Percentiles rank a stretch among this genome's conserved stretches.
These are phyloP conservation scores for Druon quercuslanigerum DNA, from an alignment of 1,140 invertebrate genomes.

Conservation along the genomic window DNA sequence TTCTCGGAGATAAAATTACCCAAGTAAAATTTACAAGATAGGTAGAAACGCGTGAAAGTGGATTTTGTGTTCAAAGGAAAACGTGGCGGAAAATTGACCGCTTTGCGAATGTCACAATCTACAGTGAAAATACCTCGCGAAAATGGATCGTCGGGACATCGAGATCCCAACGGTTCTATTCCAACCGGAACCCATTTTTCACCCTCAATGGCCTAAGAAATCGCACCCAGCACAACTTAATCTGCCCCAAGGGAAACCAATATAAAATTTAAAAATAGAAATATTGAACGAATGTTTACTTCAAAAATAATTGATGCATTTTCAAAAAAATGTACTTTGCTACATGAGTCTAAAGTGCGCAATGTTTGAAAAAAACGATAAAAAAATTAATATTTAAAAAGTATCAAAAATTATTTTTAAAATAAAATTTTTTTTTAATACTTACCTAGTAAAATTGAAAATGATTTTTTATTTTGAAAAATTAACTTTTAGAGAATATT, in stretches of 20 bases:
- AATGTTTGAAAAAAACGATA: too few relatives aligned
- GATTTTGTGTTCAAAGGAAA: conserved; percentile 22
- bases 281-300: too few relatives aligned
- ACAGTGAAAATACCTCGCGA: conserved; percentile 28
- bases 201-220: conserved; percentile 28
- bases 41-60: conserved; percentile 12
- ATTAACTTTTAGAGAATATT: too few relatives aligned
- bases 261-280: background rate
- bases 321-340: too few relatives aligned
- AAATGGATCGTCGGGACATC: conserved; percentile 16
- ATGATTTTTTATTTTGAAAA: too few relatives aligned
- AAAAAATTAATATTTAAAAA: too few relatives aligned
- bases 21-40: conserved; percentile 8
- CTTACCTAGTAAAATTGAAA: too few relatives aligned
- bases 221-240: conserved; percentile 19
- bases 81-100: conserved; percentile 29
- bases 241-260: background rate
- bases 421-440: too few relatives aligned
- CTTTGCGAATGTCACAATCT: conserved; percentile 27
- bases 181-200: conserved; percentile 28
- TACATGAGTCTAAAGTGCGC: too few relatives aligned
- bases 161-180: conserved; percentile 29
- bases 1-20: conserved; percentile 3
- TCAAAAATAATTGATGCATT: too few relatives aligned
- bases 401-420: too few relatives aligned